Evolutionary conservation across 1,140 invertebrate genomes (phyloP).

Genomic region (Ceratina calcarata): DNA sequence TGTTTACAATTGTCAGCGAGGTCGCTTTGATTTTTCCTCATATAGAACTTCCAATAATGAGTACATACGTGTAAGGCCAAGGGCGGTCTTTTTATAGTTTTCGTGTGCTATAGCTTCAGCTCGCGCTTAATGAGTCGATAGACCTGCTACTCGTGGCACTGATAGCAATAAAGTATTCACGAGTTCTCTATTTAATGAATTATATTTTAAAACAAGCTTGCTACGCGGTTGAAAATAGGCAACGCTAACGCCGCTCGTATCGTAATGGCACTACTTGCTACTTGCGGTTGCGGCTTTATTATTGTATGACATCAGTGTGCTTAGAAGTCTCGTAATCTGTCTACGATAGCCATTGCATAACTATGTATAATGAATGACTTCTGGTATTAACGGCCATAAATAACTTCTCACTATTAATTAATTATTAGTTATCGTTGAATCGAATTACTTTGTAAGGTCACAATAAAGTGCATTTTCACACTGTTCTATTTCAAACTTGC

Average conservation of each 20-base stretch:
- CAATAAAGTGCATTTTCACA: no score
- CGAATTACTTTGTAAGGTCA: background rate
- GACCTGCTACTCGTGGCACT: background rate
- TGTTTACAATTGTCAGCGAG: background rate
- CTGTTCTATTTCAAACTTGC: no score
- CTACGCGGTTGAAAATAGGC: no score
- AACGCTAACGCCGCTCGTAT: no score
- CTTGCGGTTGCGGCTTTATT: background rate
- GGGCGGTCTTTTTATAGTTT: slow-evolving; percentile 21
- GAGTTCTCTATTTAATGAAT: background rate
- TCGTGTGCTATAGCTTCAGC: background rate
- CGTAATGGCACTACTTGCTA: no score
- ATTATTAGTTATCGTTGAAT: background rate
- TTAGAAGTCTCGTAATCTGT: background rate
- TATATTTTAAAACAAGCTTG: background rate
- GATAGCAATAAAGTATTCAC: background rate
- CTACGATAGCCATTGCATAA: background rate
- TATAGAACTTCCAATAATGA: background rate
- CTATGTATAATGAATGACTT: background rate
- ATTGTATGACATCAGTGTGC: background rate
- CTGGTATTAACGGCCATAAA: background rate
- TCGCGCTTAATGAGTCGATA: background rate
- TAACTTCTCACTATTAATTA: background rate
- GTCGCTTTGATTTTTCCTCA: background rate
- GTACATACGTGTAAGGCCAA: slow-evolving; percentile 13